phyloP scores from a whole-genome alignment of 1,140 invertebrate species.

The Brachionus koreanus region DNA sequence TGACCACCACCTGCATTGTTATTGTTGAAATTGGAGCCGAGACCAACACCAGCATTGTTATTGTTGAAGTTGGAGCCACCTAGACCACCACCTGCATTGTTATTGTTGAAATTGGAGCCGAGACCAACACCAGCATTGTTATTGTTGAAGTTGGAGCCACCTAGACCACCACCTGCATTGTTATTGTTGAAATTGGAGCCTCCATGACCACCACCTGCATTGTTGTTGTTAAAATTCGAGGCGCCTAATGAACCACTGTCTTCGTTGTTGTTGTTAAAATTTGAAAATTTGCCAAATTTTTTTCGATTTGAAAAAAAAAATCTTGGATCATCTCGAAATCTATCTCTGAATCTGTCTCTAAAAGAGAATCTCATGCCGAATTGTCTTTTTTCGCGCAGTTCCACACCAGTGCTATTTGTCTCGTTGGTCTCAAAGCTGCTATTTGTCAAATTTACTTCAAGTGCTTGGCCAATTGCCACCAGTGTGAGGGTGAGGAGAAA shows the following conservation, averaged over 20 bases:
- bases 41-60: not conserved
- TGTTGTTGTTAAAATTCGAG: conserved; percentile 38
- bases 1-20: not conserved
- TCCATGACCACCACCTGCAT: not conserved
- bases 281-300: not conserved
- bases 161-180: not conserved
- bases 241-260: not conserved
- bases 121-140: not conserved
- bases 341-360: not conserved
- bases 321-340: not conserved
- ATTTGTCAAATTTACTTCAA: not conserved
- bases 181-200: conserved; percentile 1
- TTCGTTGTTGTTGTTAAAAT: conserved; percentile 23
- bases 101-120: conserved; percentile 15
- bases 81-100: not conserved
- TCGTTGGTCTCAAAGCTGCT: not conserved
- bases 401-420: not conserved
- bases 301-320: not conserved
- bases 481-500: not conserved
- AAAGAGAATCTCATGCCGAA: not conserved
- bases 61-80: not conserved
- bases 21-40: conserved; percentile 2
- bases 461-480: not conserved
- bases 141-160: conserved; percentile 28
- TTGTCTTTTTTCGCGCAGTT: not conserved